phyloP scores from a whole-genome alignment of 2,113 vertebrate species.

The Brachyhypopomus occidentalis region DNA sequence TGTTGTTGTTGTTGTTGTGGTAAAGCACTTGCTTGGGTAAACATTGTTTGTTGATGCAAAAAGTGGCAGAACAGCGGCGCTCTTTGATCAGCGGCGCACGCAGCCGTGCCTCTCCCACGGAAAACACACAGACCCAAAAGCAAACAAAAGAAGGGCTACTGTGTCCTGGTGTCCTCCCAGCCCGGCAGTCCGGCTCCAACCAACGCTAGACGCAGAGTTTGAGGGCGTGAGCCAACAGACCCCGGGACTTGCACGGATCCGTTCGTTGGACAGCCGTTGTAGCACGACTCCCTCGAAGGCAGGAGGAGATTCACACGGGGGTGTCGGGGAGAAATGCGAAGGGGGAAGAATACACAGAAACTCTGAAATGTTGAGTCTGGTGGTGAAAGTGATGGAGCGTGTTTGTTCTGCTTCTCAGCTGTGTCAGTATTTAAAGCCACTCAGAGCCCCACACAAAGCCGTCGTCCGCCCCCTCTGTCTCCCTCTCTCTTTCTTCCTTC shows the following conservation, averaged over 20 bases:
- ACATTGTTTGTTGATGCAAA: conserved; percentile 26
- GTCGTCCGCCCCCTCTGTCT: background rate
- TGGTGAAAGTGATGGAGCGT: conserved; percentile 34
- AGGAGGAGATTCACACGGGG: conserved; percentile 36
- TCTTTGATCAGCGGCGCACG: background rate
- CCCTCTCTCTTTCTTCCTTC: background rate
- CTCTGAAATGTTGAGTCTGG: conserved; percentile 28
- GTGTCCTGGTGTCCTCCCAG: conserved; percentile 31
- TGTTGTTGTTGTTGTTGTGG: background rate
- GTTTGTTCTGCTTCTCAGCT: conserved; percentile 51
- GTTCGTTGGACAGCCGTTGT: conserved; percentile 53
- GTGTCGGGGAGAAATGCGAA: conserved; percentile 36
- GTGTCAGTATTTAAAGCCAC: conserved; percentile 48
- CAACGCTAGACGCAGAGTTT: conserved; percentile 20
- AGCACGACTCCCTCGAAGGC: conserved; percentile 39
- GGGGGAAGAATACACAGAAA: background rate
- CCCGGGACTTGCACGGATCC: conserved; percentile 21
- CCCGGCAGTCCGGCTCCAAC: conserved; percentile 22
- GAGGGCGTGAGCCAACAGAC: conserved; percentile 41
- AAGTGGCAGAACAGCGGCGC: conserved; percentile 16
- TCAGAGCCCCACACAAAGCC: conserved; percentile 38
- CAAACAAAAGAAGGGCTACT: conserved; percentile 29
- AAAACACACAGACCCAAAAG: conserved; percentile 33
- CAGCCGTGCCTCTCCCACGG: background rate
- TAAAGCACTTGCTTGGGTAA: conserved; percentile 11